Evolutionary conservation across 2,113 vertebrate species (phyloP), one percentile per base, ranked within the genome.

Genomic region (Channa argus): DNA sequence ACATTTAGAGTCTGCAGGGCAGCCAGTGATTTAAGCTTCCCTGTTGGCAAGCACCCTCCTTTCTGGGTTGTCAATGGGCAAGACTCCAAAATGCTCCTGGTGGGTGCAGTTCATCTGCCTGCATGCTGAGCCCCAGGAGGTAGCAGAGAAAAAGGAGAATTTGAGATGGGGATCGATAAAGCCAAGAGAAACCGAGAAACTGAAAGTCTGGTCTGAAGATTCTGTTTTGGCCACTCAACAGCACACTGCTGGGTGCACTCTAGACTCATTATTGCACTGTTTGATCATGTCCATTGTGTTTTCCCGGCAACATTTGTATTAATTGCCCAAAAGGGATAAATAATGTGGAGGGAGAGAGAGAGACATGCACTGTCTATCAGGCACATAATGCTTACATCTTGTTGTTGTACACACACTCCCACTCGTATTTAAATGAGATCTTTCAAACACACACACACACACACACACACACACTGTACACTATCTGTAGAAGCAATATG

Each of bases 301-400:
- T 55, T 70, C 76, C 55, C 38, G 8, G 44, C 62, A 37, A 46
- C 39, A 38, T 77, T 77, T 78, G 65, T 67, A 74, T 73, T 64
- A 47, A 84, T 81, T 36, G 43, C n/a, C 73, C 54, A 39, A 71
- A 55, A 50, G 63, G 51, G 58, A 80, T 66, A 66, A 85, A 82
- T 76, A 62, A 65, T 45, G 78, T 24, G 24, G 24, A 24, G 24
- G 24, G 75, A 72, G 82, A 49, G 70, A 50, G 77, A 64, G 66
- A 61, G 71, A 79, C 61, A 50, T 73, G 45, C 56, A 51, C 58
- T 81, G 74, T 89, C 82, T 77, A 47, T 66, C 49, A 63, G 78
- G 72, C 47, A 87, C 80, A 82, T 88, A 68, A 91, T 88, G 71
- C 86, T 77, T 75, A 77, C 77, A 45, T 78, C 59, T 62, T 62